Base-by-base conservation (phyloP, 1,140 invertebrate species). In the Eriosoma lanigerum region DNA sequence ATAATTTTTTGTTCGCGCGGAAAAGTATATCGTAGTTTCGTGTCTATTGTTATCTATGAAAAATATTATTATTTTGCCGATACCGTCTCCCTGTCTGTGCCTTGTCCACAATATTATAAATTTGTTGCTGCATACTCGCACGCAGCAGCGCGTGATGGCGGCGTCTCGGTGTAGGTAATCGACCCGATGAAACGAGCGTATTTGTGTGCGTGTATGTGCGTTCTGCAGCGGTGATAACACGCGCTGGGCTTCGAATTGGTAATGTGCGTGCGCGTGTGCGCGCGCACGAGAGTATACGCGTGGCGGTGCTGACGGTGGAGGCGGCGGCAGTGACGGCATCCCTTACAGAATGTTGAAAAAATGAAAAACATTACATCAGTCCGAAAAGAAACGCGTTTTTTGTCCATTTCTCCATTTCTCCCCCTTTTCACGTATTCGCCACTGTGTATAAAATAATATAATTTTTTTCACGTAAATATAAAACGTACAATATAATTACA, bases 401-500 rank as follows among this genome's bases (percentile, higher is more conserved):
- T 60, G 24, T 24, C 21, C 56, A 58, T 60, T 60, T 26, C 58
- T 5, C 26, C 58, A 15, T 60, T 26, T 26, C 58, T 26, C 24
- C 58, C 15, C 13, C 17, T 24, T 26, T 13, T 15, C 13, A 15
- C 58, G 32, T 38, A 8, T 38, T 38, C 32, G 32, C 8, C 32
- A 38, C 3, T 8, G 32, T 38, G 8, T 38, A 38, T 8, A 8
- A 4, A 38, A 4, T 38, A 38, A 4, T 38, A 38, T 38, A 4
- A 38, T 38, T 38, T 4, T 38, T 38, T 4, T 38, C 8, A 38
- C 8, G 8, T 38, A 38, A 38, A 38, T 38, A 38, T 38, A 38
- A 29, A 60, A 60, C 58, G 24, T 26, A 60, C 58, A 60, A 58
- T 26, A 62, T 29, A 62, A 62, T 62, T 15, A 62, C 29, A 26